A percentile compares a stretch with the other conserved stretches of the same genome.
Evolutionary conservation across 1,140 invertebrate species (phyloP).

Genomic region (Nasonia longicornis): DNA sequence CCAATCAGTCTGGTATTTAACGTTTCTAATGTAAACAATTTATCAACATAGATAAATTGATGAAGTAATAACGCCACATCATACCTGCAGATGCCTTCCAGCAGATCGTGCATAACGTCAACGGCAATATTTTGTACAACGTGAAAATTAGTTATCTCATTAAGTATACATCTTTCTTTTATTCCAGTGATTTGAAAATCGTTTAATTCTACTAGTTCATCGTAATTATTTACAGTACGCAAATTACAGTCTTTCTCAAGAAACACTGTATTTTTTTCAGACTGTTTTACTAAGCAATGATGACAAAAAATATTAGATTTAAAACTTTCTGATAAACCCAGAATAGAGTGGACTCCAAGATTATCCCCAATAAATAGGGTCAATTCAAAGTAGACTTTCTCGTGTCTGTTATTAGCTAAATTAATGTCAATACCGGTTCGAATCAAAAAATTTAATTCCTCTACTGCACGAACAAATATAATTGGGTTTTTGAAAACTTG

Average conservation of each 20-base stretch:
- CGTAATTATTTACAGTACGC: conserved; percentile 10
- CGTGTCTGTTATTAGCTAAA: not conserved
- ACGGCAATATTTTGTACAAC: conserved; percentile 11
- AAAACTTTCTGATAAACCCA: conserved; percentile 48
- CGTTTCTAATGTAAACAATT: not conserved
- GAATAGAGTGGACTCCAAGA: conserved; percentile 40
- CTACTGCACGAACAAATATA: conserved; percentile 44
- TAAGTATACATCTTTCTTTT: conserved; percentile 6
- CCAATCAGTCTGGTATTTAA: not conserved
- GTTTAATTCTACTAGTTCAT: not conserved
- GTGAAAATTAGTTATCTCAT: conserved; percentile 24
- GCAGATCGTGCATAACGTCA: conserved; percentile 23
- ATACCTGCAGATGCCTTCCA: conserved; percentile 20
- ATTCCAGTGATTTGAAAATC: not conserved
- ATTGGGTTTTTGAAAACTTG: conserved; percentile 29
- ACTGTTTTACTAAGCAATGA: conserved; percentile 39
- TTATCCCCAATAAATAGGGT: conserved; percentile 29
- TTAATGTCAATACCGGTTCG: conserved; percentile 23
- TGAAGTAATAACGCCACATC: conserved; percentile 6
- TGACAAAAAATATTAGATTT: conserved; percentile 41
- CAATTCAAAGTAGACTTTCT: conserved; percentile 44
- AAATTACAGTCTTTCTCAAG: not conserved
- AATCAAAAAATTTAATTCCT: conserved; percentile 47
- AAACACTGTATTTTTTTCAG: conserved; percentile 5
- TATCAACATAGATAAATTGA: conserved; percentile 17